phyloP scores from a whole-genome alignment of 2,113 vertebrate species.

The Microtus richardsoni region DNA sequence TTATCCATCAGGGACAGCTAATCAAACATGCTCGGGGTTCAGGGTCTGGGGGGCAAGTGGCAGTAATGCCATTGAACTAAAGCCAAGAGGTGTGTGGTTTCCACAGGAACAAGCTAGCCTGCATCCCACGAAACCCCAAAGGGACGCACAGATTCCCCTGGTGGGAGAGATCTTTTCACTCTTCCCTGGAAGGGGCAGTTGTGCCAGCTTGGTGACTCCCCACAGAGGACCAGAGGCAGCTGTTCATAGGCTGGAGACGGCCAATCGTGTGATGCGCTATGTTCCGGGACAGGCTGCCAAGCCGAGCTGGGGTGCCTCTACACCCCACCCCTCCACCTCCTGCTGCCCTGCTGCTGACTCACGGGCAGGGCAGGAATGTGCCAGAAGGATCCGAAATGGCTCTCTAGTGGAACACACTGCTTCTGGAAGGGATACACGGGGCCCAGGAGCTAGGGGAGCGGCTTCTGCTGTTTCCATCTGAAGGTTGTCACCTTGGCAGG shows the following conservation, averaged over 20 bases:
- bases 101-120: background rate
- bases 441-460: background rate
- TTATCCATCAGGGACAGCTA: background rate
- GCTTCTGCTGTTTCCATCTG: conserved; percentile 28
- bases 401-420: conserved; percentile 22
- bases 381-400: conserved; percentile 46
- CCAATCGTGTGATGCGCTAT: conserved; percentile 49
- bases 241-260: conserved; percentile 67
- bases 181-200: conserved; percentile 51
- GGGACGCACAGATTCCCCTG: background rate
- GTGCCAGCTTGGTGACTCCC: conserved; percentile 39
- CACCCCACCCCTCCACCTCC: background rate
- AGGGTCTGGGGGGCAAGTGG: background rate
- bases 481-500: conserved; percentile 56
- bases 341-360: conserved; percentile 66
- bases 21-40: fast-evolving
- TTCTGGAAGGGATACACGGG: background rate
- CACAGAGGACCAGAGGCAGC: conserved; percentile 34
- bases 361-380: background rate
- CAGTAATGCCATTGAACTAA: fast-evolving
- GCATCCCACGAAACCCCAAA: background rate
- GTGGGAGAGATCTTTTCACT: background rate
- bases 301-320: conserved; percentile 13
- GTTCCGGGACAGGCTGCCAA: conserved; percentile 62
- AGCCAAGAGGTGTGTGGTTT: background rate